Conservation (phyloP, 2,888 invertebrate genomes). For the Norana najaformis region DNA sequence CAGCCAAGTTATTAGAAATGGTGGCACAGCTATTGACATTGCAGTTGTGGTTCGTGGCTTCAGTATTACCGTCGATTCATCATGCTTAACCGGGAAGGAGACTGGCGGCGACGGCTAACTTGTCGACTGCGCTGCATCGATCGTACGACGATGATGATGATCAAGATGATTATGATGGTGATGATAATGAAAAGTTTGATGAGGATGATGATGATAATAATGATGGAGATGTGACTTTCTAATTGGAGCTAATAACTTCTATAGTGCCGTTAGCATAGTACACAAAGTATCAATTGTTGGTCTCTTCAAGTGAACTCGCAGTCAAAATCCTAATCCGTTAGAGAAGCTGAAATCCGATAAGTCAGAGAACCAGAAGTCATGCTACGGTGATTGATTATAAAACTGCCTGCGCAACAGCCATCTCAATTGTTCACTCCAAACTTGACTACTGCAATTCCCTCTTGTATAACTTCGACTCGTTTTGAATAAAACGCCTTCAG, state of each 20-base stretch:
- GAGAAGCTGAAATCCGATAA: too few species aligned
- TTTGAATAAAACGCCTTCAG: too few species aligned
- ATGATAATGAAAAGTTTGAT: not conserved
- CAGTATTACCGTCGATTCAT: constrained; percentile 5
- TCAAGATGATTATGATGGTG: not conserved
- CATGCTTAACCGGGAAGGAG: not conserved
- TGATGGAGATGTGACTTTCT: too few species aligned
- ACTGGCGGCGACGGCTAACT: not conserved
- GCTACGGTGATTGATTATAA: too few species aligned
- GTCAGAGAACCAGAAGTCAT: too few species aligned
- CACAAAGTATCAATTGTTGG: too few species aligned
- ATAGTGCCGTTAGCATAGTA: not conserved
- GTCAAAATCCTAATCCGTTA: too few species aligned
- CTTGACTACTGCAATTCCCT: too few species aligned
- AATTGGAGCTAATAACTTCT: not conserved
- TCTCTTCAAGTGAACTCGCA: too few species aligned
- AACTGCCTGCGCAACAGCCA: too few species aligned
- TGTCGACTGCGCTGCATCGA: not conserved
- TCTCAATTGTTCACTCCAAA: too few species aligned
- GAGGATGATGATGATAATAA: not conserved
- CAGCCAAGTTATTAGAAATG: not conserved
- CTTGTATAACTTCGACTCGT: too few species aligned
- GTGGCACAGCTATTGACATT: constrained; percentile 3
- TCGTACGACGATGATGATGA: not conserved
- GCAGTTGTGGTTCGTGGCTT: not conserved